Evolutionary conservation across 2,113 vertebrate genomes (phyloP), one percentile per base, ranked within the genome.

Genomic region (Chaenogobius annularis): DNA sequence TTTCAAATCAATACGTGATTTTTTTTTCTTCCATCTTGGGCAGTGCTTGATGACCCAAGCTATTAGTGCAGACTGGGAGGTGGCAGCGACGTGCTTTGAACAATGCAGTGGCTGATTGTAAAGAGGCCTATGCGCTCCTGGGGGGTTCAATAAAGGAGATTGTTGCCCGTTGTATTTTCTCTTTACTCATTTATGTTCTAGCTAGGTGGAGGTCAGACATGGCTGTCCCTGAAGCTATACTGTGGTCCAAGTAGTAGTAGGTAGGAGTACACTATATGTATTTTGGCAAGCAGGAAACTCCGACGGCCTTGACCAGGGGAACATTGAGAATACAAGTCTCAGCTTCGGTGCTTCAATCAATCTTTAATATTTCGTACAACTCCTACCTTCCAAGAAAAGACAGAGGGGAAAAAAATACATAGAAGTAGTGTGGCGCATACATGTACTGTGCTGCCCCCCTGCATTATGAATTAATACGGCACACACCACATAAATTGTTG

Each of bases 1-100:
- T 90, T 87, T 89, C 71, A 78, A 85, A 90, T 91, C 90, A 90
- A 91, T 91, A 90, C 73, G 43, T 81, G 84, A 79, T 85, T 81
- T 68, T 82, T 63, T 74, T 61, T 81, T 68, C 22, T 26, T 58
- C 70, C 78, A 75, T 84, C 76, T 63, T 83, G 83, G 86, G 77
- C 75, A 69, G 86, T 76, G 77, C 83, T 86, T 90, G 87, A 91
- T 90, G 87, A 89, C 88, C 85, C 79, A 63, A 59, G 47, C 83
- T 73, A 83, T 89, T 83, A 89, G 74, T 83, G 80, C 79, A 52
- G 79, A 80, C 76, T 47, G 56, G 61, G 80, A 80, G 81, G 69
- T 15, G 13, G 65, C 46, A 1, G 78, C 62, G 7, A 75, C 62
- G 10, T 74, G 66, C n/a, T 46, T 10, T 40, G 74, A 85, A 89